Evolutionary conservation across 2,113 vertebrate species (phyloP), one percentile per base, ranked within the genome.

Genomic region (Phylloscopus whistleri): DNA sequence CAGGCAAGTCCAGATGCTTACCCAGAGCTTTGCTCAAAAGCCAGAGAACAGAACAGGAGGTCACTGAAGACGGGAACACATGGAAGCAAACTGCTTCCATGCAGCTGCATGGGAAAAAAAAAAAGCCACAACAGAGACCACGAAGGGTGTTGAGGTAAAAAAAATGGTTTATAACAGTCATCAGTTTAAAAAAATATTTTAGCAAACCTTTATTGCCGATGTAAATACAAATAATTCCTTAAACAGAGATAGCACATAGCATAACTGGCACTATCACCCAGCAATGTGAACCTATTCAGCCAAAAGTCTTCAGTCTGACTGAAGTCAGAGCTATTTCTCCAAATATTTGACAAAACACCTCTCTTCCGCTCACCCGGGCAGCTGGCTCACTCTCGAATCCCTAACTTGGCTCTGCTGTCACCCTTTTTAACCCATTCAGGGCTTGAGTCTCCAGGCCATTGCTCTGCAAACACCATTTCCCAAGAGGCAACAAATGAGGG

Each of bases 61-160:
- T 21, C 0, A 0, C 31, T 31, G 22, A 68, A 79, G 10, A 31
- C 2, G 2, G 11, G 18, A 55, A 73, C 20, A 28, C 12, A 41
- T 1, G 10, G 39, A 84, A 87, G 10, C 24, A 64, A 75, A 66
- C 10, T 26, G 16, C 41, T 79, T n/a, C 82, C 33, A 33, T 53
- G 33, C 33, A 87, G 39, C 55, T 60, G 28, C 10, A 23, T 23
- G 46, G 35, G 6, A 1, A 16, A 8, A 33, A 59, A 8, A 33
- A 59, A 37, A 35, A 67, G 17, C 11, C 43, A 10, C 41, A 62
- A 16, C 7, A 81, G 30, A 63, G 19, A 66, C 35, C 63, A 10
- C 14, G 6, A 83, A 72, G 13, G 2, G 4, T 26, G 3, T 3
- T n/a, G 27, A 56, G 12, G 7, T 62, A 37, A 69, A 86, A 66